Base-by-base conservation (phyloP, 2,113 vertebrate genomes). In the Panurus biarmicus region DNA sequence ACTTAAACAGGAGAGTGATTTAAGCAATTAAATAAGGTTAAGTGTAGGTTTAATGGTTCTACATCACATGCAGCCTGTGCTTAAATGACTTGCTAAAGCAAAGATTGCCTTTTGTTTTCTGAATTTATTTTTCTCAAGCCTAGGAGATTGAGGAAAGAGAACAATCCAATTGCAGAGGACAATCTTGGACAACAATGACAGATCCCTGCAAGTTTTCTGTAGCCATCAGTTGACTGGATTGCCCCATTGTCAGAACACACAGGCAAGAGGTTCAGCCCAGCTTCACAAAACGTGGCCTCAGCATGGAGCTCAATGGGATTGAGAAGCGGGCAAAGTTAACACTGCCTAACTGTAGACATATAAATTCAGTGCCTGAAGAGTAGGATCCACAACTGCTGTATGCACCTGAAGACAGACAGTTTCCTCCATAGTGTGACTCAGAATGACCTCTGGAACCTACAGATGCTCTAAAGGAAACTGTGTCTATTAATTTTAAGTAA, bases 221-320 rank as follows among this genome's bases (percentile, higher is more conserved):
- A 38, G 19, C 3, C 2, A 14, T 5, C 23, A 11, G 17, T 45
- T 47, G 7, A 7, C 64, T 22, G 29, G 24, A 50, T 23, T 44
- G 5, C 9, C 20, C 19, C 19, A 2, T 2, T 20, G 6, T 19
- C 24, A 35, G 23, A 29, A 18, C 0, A 0, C 14, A 29, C 0
- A 1, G 12, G 21, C 3, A 40, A 11, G 50, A 57, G 12, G 11
- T 61, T 29, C 64, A 57, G 25, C 17, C 33, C 3, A 31, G 10
- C 24, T 73, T 42, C n/a, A 22, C 16, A 19, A 20, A 45, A 48
- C 3, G 8, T 5, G 25, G 40, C 33, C 25, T 48, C 22, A 36
- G 54, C 57, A 33, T 0, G 1, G 35, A 81, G 47, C 31, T 31
- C 2, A 44, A 20, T 12, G 12, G 23, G 16, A 33, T 40, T 1